phyloP scores from a whole-genome alignment of 2,888 invertebrate species.

The Diploptera punctata region DNA sequence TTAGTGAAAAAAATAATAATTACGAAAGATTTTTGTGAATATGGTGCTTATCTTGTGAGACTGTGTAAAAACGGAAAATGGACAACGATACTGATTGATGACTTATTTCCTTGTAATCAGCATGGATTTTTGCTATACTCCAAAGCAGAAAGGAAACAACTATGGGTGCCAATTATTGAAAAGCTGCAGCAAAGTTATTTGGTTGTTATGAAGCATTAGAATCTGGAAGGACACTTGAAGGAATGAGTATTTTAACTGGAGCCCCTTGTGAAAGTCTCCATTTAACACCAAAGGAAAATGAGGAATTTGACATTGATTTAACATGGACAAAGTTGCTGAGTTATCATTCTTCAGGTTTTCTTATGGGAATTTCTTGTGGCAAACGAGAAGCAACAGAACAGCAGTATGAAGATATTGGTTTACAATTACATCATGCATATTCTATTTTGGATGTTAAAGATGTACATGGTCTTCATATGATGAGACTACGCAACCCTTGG shows the following conservation, averaged over 20 bases:
- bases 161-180: constrained; percentile 98
- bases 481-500: constrained; percentile 97
- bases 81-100: constrained; percentile 95
- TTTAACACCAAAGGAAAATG: constrained; percentile 79
- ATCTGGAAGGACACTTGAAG: constrained; percentile 95
- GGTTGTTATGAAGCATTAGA: constrained; percentile 97
- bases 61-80: constrained; percentile 97
- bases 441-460: constrained; percentile 93
- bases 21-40: constrained; percentile 77
- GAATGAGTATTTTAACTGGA: constrained; percentile 91
- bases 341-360: constrained; percentile 89
- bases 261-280: constrained; percentile 97
- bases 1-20: constrained; percentile 92
- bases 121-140: constrained; percentile 94
- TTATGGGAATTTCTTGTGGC: constrained; percentile 98
- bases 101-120: constrained; percentile 93
- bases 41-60: constrained; percentile 89
- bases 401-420: constrained; percentile 88
- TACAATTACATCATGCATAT: constrained; percentile 94
- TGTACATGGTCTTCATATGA: constrained; percentile 74
- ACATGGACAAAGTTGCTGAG: constrained; percentile 92
- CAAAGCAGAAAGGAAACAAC: constrained; percentile 92
- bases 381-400: constrained; percentile 89
- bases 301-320: constrained; percentile 89
- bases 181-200: constrained; percentile 97